Evolutionary conservation across 2,797 vertebrate genomes (phyloP), one percentile per base, ranked within the genome.

Genomic region (Mormyrus hasselquistii): DNA sequence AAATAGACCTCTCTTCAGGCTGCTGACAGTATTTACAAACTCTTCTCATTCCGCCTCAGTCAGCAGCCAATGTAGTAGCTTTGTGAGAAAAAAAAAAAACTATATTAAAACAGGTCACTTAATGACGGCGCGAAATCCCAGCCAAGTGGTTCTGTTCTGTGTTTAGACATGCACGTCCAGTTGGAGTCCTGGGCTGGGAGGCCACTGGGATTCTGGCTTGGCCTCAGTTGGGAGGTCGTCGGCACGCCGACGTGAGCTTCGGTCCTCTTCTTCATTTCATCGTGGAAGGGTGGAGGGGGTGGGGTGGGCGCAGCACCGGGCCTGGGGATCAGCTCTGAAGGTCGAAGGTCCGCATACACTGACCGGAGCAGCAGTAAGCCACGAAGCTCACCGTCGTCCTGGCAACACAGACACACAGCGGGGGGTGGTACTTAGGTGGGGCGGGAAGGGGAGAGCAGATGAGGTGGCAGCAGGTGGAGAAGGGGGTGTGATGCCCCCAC

Each of bases 351-450:
- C 93, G 93, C 88, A 96, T 93, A 92, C 96, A 97, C 91, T 89
- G 94, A 90, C 93, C 96, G 90, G 96, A 96, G 93, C 96, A 97
- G 94, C 96, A 97, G 87, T 97, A 96, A 1, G 95, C 96, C 89
- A 96, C 94, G 86, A 96, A 97, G 91, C 94, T 96, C 88, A 97
- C 95, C 0, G 94, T 95, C 0, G 94, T 95, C 93, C 96, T 97
- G 89, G 62, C 86, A 34, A 49, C 38, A 73, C 1, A 86, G 25
- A 41, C 47, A 82, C 59, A 89, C 29, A 62, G 16, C n/a, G 0
- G 57, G 86, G 57, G 34, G 53, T 59, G 10, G 16, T n/a, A 34
- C 25, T 41, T 55, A 59, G 38, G 86, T 19, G 55, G 57, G 59
- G 19, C 1, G 1, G 38, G 25, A 38, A 41, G 38, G 9, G 79